Evolutionary conservation across 1,140 invertebrate species (phyloP).

Genomic region (Coelopa frigida): DNA sequence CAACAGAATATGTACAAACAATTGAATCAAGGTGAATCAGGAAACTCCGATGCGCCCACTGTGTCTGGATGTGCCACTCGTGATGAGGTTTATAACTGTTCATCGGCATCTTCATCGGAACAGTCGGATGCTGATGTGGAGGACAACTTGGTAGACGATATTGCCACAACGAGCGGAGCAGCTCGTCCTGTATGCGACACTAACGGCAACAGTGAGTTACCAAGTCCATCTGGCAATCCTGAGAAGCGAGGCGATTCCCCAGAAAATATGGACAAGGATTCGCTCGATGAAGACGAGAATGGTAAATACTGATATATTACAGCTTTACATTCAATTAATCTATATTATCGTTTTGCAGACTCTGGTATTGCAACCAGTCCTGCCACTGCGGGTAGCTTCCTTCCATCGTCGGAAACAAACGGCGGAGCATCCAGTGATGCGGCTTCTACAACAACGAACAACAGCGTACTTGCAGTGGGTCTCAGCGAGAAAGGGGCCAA

Average conservation of each 20-base stretch:
- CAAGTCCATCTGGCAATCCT: conserved; percentile 9
- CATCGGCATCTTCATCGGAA: conserved; percentile 46
- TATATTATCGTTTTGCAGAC: conserved; percentile 19
- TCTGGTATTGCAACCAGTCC: conserved; percentile 43
- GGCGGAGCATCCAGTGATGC: conserved; percentile 4
- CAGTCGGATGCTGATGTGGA: conserved; percentile 72
- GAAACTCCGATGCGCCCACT: too few species aligned
- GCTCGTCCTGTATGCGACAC: conserved; percentile 19
- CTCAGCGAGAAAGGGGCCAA: conserved; percentile 35
- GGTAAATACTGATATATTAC: conserved; percentile 20
- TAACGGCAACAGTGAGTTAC: conserved; percentile 37
- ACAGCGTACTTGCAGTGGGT: conserved; percentile 26
- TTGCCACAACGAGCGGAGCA: not conserved
- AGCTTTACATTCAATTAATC: not conserved
- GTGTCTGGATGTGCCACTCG: not conserved
- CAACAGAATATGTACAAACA: conserved; percentile 9
- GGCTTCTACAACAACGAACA: not conserved
- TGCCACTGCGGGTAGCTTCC: conserved; percentile 14
- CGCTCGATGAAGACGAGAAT: conserved; percentile 41
- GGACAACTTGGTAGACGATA: conserved; percentile 62
- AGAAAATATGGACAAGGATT: conserved; percentile 50
- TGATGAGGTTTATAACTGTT: conserved; percentile 2
- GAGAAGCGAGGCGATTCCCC: conserved; percentile 51
- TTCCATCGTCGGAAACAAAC: conserved; percentile 11
- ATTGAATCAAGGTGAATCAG: not conserved